Base-by-base conservation (phyloP, 1,140 invertebrate genomes). In the Drosophila santomea region DNA sequence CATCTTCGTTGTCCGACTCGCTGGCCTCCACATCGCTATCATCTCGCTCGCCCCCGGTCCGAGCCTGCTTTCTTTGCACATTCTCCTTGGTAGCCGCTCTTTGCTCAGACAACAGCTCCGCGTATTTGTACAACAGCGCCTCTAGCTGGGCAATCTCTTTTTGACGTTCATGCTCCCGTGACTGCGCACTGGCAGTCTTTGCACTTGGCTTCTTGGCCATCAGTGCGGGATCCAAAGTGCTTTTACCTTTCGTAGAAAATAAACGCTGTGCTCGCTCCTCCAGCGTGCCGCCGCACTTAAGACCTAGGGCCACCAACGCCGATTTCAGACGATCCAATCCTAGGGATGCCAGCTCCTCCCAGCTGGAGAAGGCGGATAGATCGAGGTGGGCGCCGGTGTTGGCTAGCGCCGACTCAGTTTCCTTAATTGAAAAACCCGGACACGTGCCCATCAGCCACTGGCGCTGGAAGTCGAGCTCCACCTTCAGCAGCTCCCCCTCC, bases 251-350 rank as follows among this genome's bases (percentile, higher is more conserved):
- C 0, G 98, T 99, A 61, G 95, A 96, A 89, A 99, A 99, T 59
- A 99, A 94, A 88, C 99, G 94, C 91, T 99, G 97, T 4, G 99
- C 99, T 81, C 99, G 94, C 94, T 99, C 98, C 94, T 99, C 98
- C 17, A 99, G 93, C 17, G 98, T 99, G 4, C 98, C 99, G 62
- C 99, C 99, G 94, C 99, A 99, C 93, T 99, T 99, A 0, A 99
- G 93, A 1, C 98, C 97, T n/a, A 99, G 93, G 5, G 98, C 99
- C 95, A 99, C 97, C 1, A 99, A 93, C 10, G 98, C 99, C 14
- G 98, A 98, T 92, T 99, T 99, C 2, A 99, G 94, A 91, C 99
- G 95, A 94, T 99, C 99, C 72, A 99, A 93, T 43, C 99, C 99
- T 6, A 99, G 93, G 7, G 98, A 99, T 3, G 98, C 98, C 63